Evolutionary conservation across 1,140 invertebrate species (phyloP), one percentile per base, ranked within the genome.

Genomic region (Choristoneura fumiferana): DNA sequence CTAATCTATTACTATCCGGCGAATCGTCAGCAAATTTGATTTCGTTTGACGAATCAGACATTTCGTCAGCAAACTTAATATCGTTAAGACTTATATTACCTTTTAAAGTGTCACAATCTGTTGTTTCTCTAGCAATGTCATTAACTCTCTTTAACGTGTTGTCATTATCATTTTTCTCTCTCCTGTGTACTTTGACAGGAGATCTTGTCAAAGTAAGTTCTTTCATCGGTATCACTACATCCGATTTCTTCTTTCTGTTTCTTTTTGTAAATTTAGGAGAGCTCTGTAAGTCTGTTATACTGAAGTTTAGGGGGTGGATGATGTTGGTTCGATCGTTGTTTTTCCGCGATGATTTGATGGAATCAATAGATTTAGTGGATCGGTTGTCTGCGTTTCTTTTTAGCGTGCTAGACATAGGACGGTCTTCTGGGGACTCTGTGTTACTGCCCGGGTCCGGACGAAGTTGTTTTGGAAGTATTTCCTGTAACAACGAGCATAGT

Each of bases 371-470:
- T 71, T 59, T 77, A 55, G 72, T 80, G 22, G 63, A 63, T 15
- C 71, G 68, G 58, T 84, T 78, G 54, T 78, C 64, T 2, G 60
- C 29, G 40, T 66, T 74, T 45, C 76, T 69, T 45, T 81, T 81
- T 1, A 84, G 63, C 0, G 71, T 76, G 43, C 70, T 76, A 0
- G 75, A 72, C 6, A 74, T 12, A 4, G 80, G 76, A 43, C 61
- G 52, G 4, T 91, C 89, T 69, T 90, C 86, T 0, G 89, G 89
- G 0, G 90, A 90, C 65, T 91, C 90, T 0, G 90, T 90, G 64
- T 91, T 92, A 63, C 91, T 92, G 8, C 90, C 89, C 0, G 91
- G 90, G 43, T 91, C 89, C 13, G 91, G 73, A 34, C 80, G 89
- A 0, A 90, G 66, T 54, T 87, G 86, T 63, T 83, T 87, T 15